phyloP scores from a whole-genome alignment of 2,797 vertebrate genomes.

The Mustela erminea region DNA sequence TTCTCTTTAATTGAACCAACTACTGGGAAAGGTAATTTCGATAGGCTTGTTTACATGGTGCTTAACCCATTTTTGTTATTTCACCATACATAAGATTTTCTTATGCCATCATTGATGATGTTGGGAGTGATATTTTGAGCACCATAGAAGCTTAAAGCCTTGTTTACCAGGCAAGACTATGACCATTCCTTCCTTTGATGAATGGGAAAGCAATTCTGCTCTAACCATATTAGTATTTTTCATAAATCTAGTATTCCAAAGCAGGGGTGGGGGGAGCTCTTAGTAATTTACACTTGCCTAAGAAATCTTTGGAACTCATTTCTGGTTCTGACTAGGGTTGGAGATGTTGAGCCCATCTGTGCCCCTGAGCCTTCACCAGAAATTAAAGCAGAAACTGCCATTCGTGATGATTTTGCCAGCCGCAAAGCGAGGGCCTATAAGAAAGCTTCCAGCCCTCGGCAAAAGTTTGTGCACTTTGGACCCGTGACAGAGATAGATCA shows the following conservation, averaged over 20 bases:
- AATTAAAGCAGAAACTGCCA: slow-evolving; percentile 88
- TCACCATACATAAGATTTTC: neutral
- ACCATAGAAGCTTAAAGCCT: neutral
- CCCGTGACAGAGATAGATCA: slow-evolving; percentile 96
- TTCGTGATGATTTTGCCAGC: slow-evolving; percentile 87
- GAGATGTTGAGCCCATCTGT: slow-evolving; percentile 75
- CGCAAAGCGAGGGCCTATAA: slow-evolving; percentile 90
- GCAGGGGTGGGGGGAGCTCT: neutral
- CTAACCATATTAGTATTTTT: neutral
- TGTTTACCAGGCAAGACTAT: neutral
- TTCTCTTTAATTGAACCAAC: neutral
- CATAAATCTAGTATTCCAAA: neutral
- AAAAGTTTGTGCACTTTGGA: slow-evolving; percentile 96
- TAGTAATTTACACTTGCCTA: slow-evolving; percentile 14
- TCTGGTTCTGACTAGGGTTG: slow-evolving; percentile 90
- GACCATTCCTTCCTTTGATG: neutral
- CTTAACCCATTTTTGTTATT: neutral
- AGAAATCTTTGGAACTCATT: slow-evolving; percentile 81
- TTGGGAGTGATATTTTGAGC: slow-evolving; percentile 34
- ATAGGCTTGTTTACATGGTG: slow-evolving; percentile 18
- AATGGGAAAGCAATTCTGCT: neutral
- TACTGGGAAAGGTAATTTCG: neutral
- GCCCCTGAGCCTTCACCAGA: slow-evolving; percentile 81
- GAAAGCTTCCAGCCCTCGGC: slow-evolving; percentile 87
- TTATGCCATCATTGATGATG: neutral